Conservation (phyloP, 2,888 invertebrate genomes). For the Acheta domesticus region DNA sequence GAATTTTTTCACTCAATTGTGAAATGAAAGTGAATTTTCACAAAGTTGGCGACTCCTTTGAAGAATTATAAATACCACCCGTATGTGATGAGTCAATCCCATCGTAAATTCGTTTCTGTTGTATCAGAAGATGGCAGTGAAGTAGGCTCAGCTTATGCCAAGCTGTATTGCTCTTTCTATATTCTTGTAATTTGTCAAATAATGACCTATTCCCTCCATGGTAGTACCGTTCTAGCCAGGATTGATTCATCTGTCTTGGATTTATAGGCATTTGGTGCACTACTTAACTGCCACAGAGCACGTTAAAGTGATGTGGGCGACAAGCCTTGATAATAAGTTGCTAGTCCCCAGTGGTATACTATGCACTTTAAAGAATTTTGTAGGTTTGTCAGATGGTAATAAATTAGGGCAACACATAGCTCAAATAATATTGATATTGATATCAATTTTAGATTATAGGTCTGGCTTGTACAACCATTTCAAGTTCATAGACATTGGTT, state of each 20-base stretch:
- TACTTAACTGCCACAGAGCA: neutral
- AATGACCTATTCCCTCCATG: slow-evolving; percentile 2
- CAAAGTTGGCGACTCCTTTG: no score
- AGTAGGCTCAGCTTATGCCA: neutral
- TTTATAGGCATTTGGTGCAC: slow-evolving; percentile 8
- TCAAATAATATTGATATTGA: slow-evolving; percentile 9
- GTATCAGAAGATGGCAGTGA: neutral
- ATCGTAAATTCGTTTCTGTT: neutral
- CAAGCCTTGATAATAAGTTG: neutral
- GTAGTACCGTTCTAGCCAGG: slow-evolving; percentile 2
- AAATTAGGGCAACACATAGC: neutral
- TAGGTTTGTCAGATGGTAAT: slow-evolving; percentile 8
- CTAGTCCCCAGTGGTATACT: neutral
- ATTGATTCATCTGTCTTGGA: slow-evolving; percentile 10
- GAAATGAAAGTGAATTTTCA: no score
- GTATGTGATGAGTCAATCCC: neutral
- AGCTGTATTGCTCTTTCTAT: slow-evolving; percentile 18
- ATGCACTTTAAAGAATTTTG: neutral
- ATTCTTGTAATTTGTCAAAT: slow-evolving; percentile 7
- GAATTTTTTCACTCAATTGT: no score
- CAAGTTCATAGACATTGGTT: neutral
- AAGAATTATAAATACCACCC: no score
- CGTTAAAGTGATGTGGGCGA: neutral
- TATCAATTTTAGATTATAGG: neutral
- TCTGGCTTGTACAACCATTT: neutral